These are phyloP conservation scores for Lathronympha strigana DNA, from an alignment of 2,888 invertebrate species.

Conservation along the genomic window DNA sequence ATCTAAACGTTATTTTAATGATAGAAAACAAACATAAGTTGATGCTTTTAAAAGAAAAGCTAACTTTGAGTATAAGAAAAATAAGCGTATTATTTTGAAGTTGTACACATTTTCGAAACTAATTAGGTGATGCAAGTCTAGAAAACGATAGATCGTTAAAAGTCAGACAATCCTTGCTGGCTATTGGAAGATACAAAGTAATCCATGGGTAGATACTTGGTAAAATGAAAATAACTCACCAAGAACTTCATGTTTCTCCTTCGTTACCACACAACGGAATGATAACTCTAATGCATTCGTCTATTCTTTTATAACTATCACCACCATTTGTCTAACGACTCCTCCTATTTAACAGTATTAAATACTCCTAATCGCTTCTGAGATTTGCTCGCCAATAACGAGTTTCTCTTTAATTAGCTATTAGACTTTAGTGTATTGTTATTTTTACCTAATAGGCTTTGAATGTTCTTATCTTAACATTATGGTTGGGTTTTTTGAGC, in stretches of 20 bases:
- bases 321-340: slow-evolving; percentile 22
- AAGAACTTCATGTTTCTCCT: slow-evolving; percentile 34
- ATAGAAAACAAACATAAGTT: too few species aligned
- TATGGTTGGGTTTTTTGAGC: slow-evolving; percentile 9
- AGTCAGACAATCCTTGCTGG: background rate
- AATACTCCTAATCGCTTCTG: slow-evolving; percentile 23
- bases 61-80: too few species aligned
- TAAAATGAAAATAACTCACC: slow-evolving; percentile 20
- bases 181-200: background rate
- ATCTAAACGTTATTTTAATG: too few species aligned
- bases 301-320: slow-evolving; percentile 31
- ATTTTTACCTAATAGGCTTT: slow-evolving; percentile 19
- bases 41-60: too few species aligned
- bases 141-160: too few species aligned
- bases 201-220: background rate
- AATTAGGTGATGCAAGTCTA: too few species aligned
- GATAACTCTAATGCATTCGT: background rate
- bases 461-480: slow-evolving; percentile 11
- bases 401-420: slow-evolving; percentile 26
- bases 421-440: slow-evolving; percentile 4
- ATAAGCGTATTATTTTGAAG: too few species aligned
- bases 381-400: slow-evolving; percentile 1
- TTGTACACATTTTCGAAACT: too few species aligned
- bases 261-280: slow-evolving; percentile 18
- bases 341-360: slow-evolving; percentile 20